Evolutionary conservation across 2,888 invertebrate species (phyloP).

Genomic region (Chelonus formosanus): DNA sequence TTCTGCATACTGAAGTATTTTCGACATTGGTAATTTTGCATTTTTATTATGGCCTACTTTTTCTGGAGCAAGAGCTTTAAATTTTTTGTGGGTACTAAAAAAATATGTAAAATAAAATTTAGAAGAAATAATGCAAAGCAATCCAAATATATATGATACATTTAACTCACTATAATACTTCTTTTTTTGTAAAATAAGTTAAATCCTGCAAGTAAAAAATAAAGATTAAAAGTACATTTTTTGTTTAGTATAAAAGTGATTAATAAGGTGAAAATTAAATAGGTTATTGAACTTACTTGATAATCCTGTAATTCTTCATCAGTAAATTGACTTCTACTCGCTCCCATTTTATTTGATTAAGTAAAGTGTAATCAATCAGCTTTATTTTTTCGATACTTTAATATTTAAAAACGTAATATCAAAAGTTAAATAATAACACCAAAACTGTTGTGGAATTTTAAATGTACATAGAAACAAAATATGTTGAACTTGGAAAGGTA

Average conservation of each 20-base stretch:
- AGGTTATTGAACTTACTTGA: conserved; percentile 70
- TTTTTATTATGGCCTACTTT: conserved; percentile 90
- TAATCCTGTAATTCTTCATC: conserved; percentile 91
- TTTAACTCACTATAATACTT: conserved; percentile 84
- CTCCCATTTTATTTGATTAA: conserved; percentile 72
- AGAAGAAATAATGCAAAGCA: neutral
- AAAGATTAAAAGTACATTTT: conserved; percentile 6
- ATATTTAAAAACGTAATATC: too few species aligned
- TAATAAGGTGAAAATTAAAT: neutral
- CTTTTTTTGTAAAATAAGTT: conserved; percentile 92
- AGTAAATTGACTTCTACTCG: conserved; percentile 83
- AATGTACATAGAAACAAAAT: too few species aligned
- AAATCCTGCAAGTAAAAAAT: conserved; percentile 75
- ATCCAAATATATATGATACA: too few species aligned
- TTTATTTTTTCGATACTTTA: too few species aligned
- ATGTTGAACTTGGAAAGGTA: too few species aligned
- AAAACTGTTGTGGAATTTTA: too few species aligned
- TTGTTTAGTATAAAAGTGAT: conserved; percentile 1
- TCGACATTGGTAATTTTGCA: conserved; percentile 84
- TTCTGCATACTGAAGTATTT: conserved; percentile 87
- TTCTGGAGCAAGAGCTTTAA: conserved; percentile 88
- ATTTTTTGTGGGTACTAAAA: conserved; percentile 87
- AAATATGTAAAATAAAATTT: conserved; percentile 32
- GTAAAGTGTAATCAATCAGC: too few species aligned
- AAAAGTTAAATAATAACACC: too few species aligned